A percentile compares a stretch with the other conserved stretches of the same genome.
These are phyloP conservation scores for Orientallactaga bullata DNA, from an alignment of 2,113 vertebrate genomes.

Conservation along the genomic window DNA sequence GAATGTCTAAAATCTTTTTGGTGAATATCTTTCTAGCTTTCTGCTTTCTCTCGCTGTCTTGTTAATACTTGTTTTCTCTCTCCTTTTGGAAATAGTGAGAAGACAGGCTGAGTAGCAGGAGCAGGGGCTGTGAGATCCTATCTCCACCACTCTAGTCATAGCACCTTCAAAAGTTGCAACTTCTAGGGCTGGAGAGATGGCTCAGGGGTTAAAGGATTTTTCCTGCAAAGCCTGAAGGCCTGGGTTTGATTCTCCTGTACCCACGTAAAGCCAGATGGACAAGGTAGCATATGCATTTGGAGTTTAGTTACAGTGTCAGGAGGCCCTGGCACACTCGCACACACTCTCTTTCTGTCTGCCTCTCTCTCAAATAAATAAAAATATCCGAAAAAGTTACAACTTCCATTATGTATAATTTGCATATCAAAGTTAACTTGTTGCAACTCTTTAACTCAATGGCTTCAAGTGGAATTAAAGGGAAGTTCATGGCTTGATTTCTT, in stretches of 20 bases:
- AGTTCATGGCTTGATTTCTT: background rate
- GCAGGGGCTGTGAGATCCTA: background rate
- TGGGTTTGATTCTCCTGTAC: too few relatives aligned
- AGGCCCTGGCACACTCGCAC: too few relatives aligned
- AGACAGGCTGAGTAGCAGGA: too few relatives aligned
- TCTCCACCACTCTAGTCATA: background rate
- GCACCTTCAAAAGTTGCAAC: background rate
- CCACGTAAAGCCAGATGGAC: background rate
- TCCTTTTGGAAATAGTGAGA: background rate
- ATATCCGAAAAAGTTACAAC: too few relatives aligned
- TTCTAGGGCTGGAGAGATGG: background rate
- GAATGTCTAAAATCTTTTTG: background rate
- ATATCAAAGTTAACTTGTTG: background rate
- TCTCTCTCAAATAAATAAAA: too few relatives aligned
- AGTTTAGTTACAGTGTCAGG: too few relatives aligned
- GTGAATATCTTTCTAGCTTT: background rate
- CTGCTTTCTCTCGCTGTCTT: background rate
- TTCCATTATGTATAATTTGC: background rate
- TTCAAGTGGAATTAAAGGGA: background rate
- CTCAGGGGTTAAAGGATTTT: too few relatives aligned
- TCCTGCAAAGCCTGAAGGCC: too few relatives aligned
- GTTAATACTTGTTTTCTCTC: background rate
- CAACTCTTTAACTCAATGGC: background rate
- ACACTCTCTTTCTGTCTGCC: too few relatives aligned
- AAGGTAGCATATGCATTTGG: too few relatives aligned